Conservation (phyloP, 2,797 vertebrate species). For the Poecile montanus region DNA sequence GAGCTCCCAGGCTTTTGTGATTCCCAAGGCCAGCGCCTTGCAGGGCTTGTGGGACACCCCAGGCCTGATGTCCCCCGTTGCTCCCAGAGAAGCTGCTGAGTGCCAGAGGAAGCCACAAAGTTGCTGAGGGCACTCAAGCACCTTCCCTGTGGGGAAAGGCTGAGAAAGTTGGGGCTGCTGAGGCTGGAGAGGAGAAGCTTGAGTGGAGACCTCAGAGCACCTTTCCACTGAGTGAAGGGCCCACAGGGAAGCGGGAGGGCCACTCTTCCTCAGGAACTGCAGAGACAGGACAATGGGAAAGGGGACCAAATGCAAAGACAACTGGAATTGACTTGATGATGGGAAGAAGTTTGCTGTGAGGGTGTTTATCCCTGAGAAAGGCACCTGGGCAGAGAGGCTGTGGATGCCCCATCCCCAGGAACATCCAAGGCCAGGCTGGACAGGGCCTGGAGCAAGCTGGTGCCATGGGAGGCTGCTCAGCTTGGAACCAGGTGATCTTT, state of each 20-base stretch:
- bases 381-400: not conserved
- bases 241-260: not conserved
- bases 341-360: not conserved
- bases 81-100: not conserved
- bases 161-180: not conserved
- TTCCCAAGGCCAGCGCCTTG: not conserved
- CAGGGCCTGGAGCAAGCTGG: no score
- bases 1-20: not conserved
- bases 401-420: not conserved
- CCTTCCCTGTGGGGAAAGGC: not conserved
- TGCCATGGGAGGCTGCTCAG: no score
- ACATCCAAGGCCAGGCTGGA: not conserved
- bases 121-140: not conserved
- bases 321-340: accelerated
- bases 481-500: no score
- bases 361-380: not conserved
- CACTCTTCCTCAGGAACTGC: not conserved
- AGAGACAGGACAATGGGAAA: no score
- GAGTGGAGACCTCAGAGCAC: not conserved
- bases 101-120: not conserved
- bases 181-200: not conserved
- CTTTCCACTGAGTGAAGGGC: not conserved
- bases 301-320: not conserved
- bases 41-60: not conserved
- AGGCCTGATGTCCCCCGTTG: not conserved